Base-by-base conservation (phyloP, 2,888 invertebrate species). In the Salpingus planirostris region DNA sequence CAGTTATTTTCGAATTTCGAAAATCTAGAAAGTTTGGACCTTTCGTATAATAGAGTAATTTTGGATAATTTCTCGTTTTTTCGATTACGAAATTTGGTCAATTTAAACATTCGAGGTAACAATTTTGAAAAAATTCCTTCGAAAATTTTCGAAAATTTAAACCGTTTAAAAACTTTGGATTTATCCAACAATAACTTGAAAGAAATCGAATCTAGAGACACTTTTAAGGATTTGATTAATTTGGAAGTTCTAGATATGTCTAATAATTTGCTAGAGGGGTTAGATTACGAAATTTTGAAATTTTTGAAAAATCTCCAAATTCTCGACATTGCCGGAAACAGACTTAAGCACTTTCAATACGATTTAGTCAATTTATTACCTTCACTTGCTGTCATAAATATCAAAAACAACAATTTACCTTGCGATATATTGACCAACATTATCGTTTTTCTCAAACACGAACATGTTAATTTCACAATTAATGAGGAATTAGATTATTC, bases 281-380 rank as follows among this genome's bases (percentile, higher is more conserved):
- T 64, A 11, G 38, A 48, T 15, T 58, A 54, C 25, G 33, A 44
- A 15, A 29, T 54, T 13, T 26, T 64, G 3, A 36, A 52, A 13
- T 47, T 50, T 2, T 40, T 61, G 28, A 42, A 44, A 15, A 54
- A 53, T 36, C 36, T 63, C 5, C 43, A 50, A 21, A 43, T 48
- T 14, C 38, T 64, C 8, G 59, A 61, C 40, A 36, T 64, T 29
- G 52, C 51, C 7, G 47, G 53, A 15, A 64, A 64, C 41, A 38
- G 49, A 27, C 34, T 64, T 12, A 47, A 49, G 28, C 46, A 43
- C 25, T 51, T 64, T 8, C 56, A 62, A 30, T 61, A 60, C 31
- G 49, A 54, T 15, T 24, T 46, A 12, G 56, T 62, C n/a, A 47
- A 54, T 3, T 42, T 52, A 22, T 35, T 62, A 25, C 54, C 55